A percentile compares a stretch with the other conserved stretches of the same genome.
Evolutionary conservation across 1,140 invertebrate species (phyloP).

Genomic region (Eueides isabella): DNA sequence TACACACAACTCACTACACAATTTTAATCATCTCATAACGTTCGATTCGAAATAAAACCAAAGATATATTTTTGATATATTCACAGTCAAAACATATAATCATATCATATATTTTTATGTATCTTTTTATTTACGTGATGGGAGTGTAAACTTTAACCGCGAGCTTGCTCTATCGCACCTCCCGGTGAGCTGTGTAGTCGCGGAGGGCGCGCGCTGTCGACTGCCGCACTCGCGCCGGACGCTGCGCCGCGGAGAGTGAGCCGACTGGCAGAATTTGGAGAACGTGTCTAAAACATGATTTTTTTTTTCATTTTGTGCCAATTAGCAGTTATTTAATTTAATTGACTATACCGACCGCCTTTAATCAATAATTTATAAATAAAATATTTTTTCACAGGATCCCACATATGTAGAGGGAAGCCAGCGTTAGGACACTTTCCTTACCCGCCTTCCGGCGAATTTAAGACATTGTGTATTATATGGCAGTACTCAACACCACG

Average conservation of each 20-base stretch:
- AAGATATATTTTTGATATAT: background rate
- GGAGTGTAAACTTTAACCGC: background rate
- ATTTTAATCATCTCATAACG: background rate
- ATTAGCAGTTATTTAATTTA: no score
- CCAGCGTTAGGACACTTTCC: no score
- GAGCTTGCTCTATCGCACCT: no score
- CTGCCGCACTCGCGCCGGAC: conserved; percentile 18
- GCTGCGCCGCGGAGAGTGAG: background rate
- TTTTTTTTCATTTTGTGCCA: no score
- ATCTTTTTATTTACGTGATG: background rate
- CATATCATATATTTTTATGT: background rate
- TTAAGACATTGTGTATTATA: no score
- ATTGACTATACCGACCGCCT: no score
- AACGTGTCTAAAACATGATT: background rate
- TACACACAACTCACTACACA: background rate
- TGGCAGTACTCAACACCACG: no score
- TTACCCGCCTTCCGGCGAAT: no score
- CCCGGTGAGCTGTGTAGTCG: background rate
- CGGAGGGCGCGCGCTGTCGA: conserved; percentile 9
- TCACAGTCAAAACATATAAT: background rate
- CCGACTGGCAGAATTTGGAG: background rate
- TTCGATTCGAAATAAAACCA: background rate
- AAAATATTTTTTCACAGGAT: no score
- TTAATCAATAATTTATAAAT: no score
- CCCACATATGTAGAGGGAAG: no score